A percentile compares a stretch with the other conserved stretches of the same genome.
Evolutionary conservation across 2,113 vertebrate genomes (phyloP).

Genomic region (human (Homo sapiens)): GRCh38 chr18:64292001-64292500

Average conservation of each 20-base stretch:
- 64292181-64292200: not conserved
- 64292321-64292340: not conserved
- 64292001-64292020: not conserved
- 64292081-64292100: not conserved
- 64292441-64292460: not conserved
- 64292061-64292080: not conserved
- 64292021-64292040: too few relatives aligned
- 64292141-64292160: not conserved
- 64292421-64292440: not conserved
- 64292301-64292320: rapidly evolving
- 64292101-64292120: not conserved
- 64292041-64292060: too few relatives aligned
- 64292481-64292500: not conserved
- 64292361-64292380: not conserved
- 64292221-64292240: not conserved
- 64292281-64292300: rapidly evolving
- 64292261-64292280: rapidly evolving
- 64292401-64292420: not conserved
- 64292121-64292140: not conserved
- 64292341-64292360: not conserved
- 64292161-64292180: not conserved
- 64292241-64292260: not conserved
- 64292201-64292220: not conserved
- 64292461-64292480: too few relatives aligned
- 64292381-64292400: not conserved